A percentile compares a stretch with the other conserved stretches of the same genome.
phyloP scores from a whole-genome alignment of 2,113 vertebrate species.

The Erinaceus europaeus region DNA sequence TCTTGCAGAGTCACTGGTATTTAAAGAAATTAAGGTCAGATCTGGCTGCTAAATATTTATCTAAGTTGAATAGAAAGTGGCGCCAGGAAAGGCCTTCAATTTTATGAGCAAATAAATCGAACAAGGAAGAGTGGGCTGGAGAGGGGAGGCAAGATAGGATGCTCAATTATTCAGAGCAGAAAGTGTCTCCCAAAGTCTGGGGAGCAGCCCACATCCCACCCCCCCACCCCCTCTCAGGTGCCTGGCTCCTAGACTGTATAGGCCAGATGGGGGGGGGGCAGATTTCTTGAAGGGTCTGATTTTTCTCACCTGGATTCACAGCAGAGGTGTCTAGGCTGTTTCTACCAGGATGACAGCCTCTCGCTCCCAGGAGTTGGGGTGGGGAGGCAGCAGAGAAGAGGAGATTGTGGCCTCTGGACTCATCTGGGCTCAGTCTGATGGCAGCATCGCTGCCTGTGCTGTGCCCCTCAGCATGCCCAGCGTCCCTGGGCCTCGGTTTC shows the following conservation, averaged over 20 bases:
- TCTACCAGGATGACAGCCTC: too few relatives aligned
- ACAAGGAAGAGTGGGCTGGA: constrained; percentile 5
- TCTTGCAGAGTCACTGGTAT: constrained; percentile 58
- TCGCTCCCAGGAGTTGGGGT: too few relatives aligned
- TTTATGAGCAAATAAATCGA: constrained; percentile 80
- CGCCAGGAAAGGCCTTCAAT: constrained; percentile 76
- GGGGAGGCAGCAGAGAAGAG: too few relatives aligned
- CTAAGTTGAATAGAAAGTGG: constrained; percentile 65
- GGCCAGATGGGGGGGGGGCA: background rate
- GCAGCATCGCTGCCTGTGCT: background rate
- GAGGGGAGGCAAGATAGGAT: background rate
- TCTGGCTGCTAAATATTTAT: constrained; percentile 78
- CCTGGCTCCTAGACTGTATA: too few relatives aligned
- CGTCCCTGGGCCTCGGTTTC: background rate
- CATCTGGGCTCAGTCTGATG: background rate
- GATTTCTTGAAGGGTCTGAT: background rate
- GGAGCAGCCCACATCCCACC: too few relatives aligned
- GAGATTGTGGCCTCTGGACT: background rate
- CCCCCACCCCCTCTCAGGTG: too few relatives aligned
- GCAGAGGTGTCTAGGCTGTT: background rate
- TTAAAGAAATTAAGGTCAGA: constrained; percentile 79
- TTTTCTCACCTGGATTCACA: background rate
- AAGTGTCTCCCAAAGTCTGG: background rate
- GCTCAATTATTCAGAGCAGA: constrained; percentile 52
- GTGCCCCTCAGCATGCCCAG: background rate